phyloP scores from a whole-genome alignment of 37 sponge, comb jelly and placozoan genomes.

The Trichoplax adhaerens region DNA sequence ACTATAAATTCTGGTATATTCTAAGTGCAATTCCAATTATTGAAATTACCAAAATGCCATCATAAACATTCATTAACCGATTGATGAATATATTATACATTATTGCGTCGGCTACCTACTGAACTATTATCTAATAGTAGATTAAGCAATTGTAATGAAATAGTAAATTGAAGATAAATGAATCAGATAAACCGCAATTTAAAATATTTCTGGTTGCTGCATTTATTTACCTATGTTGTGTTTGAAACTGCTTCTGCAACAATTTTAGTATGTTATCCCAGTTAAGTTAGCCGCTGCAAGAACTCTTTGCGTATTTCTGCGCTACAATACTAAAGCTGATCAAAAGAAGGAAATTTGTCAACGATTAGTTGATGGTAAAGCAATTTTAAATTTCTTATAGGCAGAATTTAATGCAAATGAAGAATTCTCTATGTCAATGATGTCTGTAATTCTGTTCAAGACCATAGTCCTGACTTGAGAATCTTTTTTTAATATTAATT shows the following conservation, averaged over 20 bases:
- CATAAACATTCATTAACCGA: too few species aligned
- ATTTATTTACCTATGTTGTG: background rate
- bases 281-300: conserved; percentile 41
- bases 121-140: too few species aligned
- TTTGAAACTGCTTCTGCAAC: too few species aligned
- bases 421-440: background rate
- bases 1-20: too few species aligned
- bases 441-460: background rate
- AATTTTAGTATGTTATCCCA: conserved; percentile 38
- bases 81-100: too few species aligned
- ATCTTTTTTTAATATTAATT: background rate
- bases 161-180: too few species aligned
- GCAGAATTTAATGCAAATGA: background rate
- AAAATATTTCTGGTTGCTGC: background rate
- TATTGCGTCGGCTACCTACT: too few species aligned
- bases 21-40: too few species aligned
- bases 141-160: too few species aligned
- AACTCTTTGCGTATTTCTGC: conserved; percentile 26
- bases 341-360: conserved; percentile 31
- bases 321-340: conserved; percentile 30
- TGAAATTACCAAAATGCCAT: too few species aligned
- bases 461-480: background rate
- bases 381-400: background rate
- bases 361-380: conserved; percentile 27
- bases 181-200: background rate